Base-by-base conservation (phyloP, 2,797 vertebrate genomes). In the Manis crassicaudata region DNA sequence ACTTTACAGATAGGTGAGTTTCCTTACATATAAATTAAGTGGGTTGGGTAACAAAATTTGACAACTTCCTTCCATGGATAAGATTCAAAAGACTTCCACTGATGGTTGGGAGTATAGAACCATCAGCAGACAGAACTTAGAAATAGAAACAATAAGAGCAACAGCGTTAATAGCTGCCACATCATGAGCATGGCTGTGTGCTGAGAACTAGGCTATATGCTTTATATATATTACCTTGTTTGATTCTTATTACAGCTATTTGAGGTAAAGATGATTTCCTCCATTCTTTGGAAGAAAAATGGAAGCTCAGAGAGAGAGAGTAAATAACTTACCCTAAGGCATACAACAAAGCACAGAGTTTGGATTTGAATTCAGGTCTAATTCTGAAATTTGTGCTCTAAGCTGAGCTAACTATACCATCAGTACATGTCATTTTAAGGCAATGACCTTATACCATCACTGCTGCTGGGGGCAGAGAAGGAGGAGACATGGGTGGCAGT, bases 11-110 rank as follows among this genome's bases (percentile, higher is more conserved):
- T 7, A 56, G 62, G 67, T 7, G 60, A 70, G n/a, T 88, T 93
- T 93, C 54, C 43, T 68, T 52, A 62, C 29, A 20, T 97, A 2
- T 88, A 84, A 88, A 67, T 65, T 81, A 92, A 94, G 13, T 73
- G 29, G 43, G 56, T 60, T 75, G 37, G 25, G 23, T 65, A 43
- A 83, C 58, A 80, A 79, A 46, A 88, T 18, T 83, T 87, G 90
- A 17, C 62, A 62, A 79, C 6, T 94, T 32, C 35, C 4, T 60
- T 73, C 80, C 32, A 75, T 56, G 70, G 40, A 25, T 46, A 77
- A 94, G 32, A 81, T 75, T 72, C 52, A 93, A 85, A 85, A 82
- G 60, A 25, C 25, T 82, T 37, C 10, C 18, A 29, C 0, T 73
- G 56, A 84, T 46, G 89, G 29, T 70, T 56, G 16, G 58, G 20